phyloP scores from a whole-genome alignment of 2,797 vertebrate genomes.

The Epinephelus awoara region DNA sequence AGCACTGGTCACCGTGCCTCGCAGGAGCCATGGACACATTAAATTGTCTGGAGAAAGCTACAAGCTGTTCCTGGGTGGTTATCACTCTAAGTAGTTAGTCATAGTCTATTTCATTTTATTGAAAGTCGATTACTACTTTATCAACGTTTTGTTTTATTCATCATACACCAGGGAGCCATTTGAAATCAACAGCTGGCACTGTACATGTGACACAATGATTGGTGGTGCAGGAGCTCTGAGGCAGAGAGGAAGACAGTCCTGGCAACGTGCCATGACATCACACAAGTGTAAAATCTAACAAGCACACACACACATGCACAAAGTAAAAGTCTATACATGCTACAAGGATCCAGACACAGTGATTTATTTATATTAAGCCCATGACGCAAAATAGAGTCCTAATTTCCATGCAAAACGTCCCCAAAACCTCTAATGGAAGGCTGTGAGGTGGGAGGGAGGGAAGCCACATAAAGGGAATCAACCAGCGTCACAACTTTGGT shows the following conservation, averaged over 20 bases:
- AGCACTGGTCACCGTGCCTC: background rate
- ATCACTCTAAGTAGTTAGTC: constrained; percentile 38
- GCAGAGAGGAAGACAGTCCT: constrained; percentile 31
- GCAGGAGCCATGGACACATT: background rate
- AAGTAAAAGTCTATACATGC: constrained; percentile 24
- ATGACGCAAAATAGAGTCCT: constrained; percentile 72
- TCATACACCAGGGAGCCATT: constrained; percentile 53
- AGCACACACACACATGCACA: constrained; percentile 15
- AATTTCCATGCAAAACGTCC: constrained; percentile 75
- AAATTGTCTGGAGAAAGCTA: constrained; percentile 11
- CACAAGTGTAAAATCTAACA: constrained; percentile 29
- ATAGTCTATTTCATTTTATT: constrained; percentile 54
- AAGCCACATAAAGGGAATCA: constrained; percentile 79
- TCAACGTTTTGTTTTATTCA: constrained; percentile 57
- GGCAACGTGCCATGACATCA: constrained; percentile 31
- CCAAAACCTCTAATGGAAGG: constrained; percentile 70
- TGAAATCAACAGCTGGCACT: constrained; percentile 48
- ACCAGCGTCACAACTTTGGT: constrained; percentile 71
- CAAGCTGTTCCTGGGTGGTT: constrained; percentile 29
- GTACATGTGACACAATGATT: constrained; percentile 30
- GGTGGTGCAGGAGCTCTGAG: constrained; percentile 17
- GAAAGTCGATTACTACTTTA: constrained; percentile 57
- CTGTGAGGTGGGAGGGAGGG: constrained; percentile 63
- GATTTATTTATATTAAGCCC: constrained; percentile 65
- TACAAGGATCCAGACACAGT: constrained; percentile 27